Evolutionary conservation across 2,797 vertebrate species (phyloP).

Genomic region (Chaenodraco wilsoni): DNA sequence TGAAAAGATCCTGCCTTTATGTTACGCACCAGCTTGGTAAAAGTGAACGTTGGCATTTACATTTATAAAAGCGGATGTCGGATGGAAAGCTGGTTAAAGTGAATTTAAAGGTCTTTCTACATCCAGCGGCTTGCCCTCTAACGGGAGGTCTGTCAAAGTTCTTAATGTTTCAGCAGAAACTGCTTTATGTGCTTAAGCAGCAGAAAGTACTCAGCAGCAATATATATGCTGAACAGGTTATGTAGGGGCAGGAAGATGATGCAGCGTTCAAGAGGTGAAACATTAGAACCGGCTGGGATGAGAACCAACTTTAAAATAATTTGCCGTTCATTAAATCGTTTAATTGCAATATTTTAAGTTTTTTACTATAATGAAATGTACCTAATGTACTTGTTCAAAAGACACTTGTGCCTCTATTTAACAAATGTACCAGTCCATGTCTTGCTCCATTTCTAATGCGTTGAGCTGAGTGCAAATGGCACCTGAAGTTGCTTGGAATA

Average conservation of each 20-base stretch:
- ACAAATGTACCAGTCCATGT: neutral
- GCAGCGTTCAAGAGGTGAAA: neutral
- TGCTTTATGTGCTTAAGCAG: neutral
- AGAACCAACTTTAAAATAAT: neutral
- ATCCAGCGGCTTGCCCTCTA: constrained; percentile 8
- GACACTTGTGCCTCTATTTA: neutral
- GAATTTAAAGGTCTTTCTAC: constrained; percentile 12
- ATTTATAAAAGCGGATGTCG: constrained; percentile 30
- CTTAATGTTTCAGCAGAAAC: constrained; percentile 19
- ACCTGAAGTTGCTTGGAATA: neutral
- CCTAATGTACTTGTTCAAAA: neutral
- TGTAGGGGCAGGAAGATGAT: neutral
- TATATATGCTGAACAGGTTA: neutral
- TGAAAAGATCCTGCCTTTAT: constrained; percentile 54
- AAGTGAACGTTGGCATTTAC: constrained; percentile 24
- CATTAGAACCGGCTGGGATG: neutral
- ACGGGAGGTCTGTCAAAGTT: neutral
- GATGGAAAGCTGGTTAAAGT: constrained; percentile 9
- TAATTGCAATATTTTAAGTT: neutral
- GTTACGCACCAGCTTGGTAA: constrained; percentile 30
- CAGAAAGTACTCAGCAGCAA: neutral
- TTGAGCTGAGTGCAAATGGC: neutral
- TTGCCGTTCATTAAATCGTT: neutral
- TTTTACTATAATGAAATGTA: neutral
- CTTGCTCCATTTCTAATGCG: neutral